Evolutionary conservation across 2,113 vertebrate species (phyloP).

Genomic region (Barbus barbus): DNA sequence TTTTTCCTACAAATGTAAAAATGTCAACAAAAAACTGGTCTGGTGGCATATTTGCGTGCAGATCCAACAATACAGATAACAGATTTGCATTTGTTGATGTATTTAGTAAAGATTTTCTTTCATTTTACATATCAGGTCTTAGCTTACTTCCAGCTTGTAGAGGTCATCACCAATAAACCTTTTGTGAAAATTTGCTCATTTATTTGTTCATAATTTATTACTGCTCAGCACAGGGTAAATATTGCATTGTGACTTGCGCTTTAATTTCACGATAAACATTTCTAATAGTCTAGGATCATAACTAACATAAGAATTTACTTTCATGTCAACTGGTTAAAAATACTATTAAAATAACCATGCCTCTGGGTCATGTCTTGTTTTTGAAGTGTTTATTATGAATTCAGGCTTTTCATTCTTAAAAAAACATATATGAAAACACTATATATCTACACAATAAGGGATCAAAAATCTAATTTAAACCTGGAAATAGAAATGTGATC

Average conservation of each 20-base stretch:
- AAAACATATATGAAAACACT: background rate
- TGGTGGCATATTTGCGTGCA: background rate
- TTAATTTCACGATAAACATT: background rate
- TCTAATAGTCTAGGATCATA: background rate
- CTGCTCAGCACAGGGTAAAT: too few species aligned
- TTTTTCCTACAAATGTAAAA: background rate
- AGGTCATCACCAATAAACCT: background rate
- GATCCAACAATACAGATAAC: background rate
- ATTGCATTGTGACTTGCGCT: background rate
- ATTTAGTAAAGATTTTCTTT: background rate
- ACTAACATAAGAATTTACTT: too few species aligned
- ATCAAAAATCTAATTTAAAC: background rate
- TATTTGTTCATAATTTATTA: background rate
- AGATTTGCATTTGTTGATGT: background rate
- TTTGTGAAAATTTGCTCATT: background rate
- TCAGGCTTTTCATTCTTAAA: conserved; percentile 9
- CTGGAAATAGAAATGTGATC: background rate
- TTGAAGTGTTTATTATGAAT: background rate
- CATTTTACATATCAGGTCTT: background rate
- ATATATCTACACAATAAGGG: background rate
- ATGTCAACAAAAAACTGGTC: conserved; percentile 21
- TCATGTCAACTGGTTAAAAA: too few species aligned
- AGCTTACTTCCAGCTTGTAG: background rate
- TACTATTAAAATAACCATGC: too few species aligned
- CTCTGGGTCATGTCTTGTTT: background rate